Evolutionary conservation across 2,113 vertebrate genomes (phyloP).

Genomic region (Hemiscyllium ocellatum): DNA sequence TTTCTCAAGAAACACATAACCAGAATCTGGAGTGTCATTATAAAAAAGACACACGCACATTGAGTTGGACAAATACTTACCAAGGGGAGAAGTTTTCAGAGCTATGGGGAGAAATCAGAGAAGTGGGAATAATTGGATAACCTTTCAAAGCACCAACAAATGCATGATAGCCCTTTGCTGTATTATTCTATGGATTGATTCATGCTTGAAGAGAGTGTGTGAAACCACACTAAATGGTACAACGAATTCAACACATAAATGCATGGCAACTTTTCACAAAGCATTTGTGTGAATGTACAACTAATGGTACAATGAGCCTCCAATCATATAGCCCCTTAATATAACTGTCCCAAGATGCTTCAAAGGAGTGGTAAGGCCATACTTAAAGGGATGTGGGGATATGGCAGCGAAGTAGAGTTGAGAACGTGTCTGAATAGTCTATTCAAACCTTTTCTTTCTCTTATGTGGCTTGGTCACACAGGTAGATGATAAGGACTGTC

Average conservation of each 20-base stretch:
- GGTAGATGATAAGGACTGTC: not conserved
- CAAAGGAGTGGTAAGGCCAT: not conserved
- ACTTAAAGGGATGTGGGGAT: not conserved
- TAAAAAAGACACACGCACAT: no score
- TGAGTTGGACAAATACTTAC: not conserved
- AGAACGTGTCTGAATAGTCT: not conserved
- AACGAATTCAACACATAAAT: not conserved
- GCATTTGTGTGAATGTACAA: not conserved
- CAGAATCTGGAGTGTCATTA: not conserved
- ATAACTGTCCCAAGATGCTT: not conserved
- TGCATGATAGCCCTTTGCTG: not conserved
- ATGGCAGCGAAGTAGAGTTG: no score
- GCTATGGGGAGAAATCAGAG: not conserved
- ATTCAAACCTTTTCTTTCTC: not conserved
- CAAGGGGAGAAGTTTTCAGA: not conserved
- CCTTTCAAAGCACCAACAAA: not conserved
- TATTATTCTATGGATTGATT: not conserved
- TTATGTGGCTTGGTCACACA: not conserved
- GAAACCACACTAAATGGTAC: no score
- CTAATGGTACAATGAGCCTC: not conserved
- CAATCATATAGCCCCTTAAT: not conserved
- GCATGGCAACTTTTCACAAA: not conserved
- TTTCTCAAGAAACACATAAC: not conserved
- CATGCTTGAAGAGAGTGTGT: not conserved
- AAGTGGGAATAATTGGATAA: not conserved